These are phyloP conservation scores for Cylloceria caligata DNA, from an alignment of 2,888 invertebrate genomes.

Conservation along the genomic window DNA sequence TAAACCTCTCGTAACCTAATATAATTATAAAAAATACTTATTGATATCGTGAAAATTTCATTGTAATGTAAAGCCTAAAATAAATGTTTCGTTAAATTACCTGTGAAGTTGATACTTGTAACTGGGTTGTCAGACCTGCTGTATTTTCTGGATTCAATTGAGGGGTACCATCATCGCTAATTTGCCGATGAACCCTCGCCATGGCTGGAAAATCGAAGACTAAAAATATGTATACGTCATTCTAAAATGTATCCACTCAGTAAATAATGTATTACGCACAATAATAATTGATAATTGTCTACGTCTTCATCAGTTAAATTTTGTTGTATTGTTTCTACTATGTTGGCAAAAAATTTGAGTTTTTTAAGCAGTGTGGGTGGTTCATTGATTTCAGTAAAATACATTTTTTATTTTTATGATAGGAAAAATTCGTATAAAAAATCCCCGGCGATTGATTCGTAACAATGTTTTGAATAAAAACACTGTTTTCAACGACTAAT, in stretches of 20 bases:
- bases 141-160: constrained; percentile 77
- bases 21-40: too few relatives aligned
- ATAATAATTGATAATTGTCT: constrained; percentile 58
- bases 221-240: constrained; percentile 46
- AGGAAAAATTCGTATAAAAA: too few relatives aligned
- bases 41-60: too few relatives aligned
- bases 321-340: too few relatives aligned
- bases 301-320: neutral
- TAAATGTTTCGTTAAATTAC: constrained; percentile 74
- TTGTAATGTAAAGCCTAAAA: neutral
- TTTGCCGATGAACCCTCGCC: constrained; percentile 86
- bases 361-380: too few relatives aligned
- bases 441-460: too few relatives aligned
- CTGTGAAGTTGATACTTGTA: constrained; percentile 85
- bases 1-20: too few relatives aligned
- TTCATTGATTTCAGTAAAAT: too few relatives aligned
- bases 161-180: constrained; percentile 82
- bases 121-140: constrained; percentile 83
- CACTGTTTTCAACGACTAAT: too few relatives aligned
- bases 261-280: constrained; percentile 36
- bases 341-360: too few relatives aligned
- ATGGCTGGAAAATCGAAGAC: constrained; percentile 84
- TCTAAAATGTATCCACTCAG: constrained; percentile 13
- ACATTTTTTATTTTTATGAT: too few relatives aligned
- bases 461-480: too few relatives aligned